Percentiles rank a stretch among this genome's conserved stretches.
These are phyloP conservation scores for Aurelia sp. DNA, from an alignment of 30 jellyfish, hydroid and myxozoan genomes.

Conservation along the genomic window DNA sequence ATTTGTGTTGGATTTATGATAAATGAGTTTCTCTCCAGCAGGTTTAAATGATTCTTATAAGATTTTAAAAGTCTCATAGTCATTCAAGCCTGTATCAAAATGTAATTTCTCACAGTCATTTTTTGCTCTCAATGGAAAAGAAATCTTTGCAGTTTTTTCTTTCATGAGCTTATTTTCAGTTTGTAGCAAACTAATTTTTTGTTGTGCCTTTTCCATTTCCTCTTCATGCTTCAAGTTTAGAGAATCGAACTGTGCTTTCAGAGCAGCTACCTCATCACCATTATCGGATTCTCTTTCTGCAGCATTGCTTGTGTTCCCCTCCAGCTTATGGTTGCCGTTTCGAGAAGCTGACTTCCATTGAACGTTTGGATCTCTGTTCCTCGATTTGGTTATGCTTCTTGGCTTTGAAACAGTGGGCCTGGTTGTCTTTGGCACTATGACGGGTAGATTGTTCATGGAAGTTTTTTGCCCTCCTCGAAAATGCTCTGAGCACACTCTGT, in stretches of 20 bases:
- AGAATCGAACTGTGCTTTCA: background rate
- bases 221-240: background rate
- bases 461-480: conserved; percentile 43
- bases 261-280: conserved; percentile 1
- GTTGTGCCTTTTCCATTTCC: background rate
- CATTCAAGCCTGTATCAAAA: background rate
- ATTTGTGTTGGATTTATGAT: conserved; percentile 24
- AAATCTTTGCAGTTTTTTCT: conserved; percentile 4
- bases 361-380: conserved; percentile 8
- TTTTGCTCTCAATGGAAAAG: conserved; percentile 11
- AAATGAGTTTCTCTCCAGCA: conserved; percentile 5
- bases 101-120: background rate
- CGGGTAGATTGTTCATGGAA: conserved; percentile 17
- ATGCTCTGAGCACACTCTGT: conserved; percentile 50
- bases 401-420: too few relatives aligned
- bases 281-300: background rate
- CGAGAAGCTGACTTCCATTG: too few relatives aligned
- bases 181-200: background rate
- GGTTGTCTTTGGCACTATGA: conserved; percentile 31
- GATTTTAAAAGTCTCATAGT: background rate
- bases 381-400: background rate
- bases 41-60: background rate
- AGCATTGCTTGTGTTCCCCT: too few relatives aligned
- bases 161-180: background rate
- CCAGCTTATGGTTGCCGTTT: too few relatives aligned